Percentiles rank a stretch among this genome's conserved stretches.
Evolutionary conservation across 2,888 invertebrate species (phyloP).

Genomic region (Odontothrips loti): DNA sequence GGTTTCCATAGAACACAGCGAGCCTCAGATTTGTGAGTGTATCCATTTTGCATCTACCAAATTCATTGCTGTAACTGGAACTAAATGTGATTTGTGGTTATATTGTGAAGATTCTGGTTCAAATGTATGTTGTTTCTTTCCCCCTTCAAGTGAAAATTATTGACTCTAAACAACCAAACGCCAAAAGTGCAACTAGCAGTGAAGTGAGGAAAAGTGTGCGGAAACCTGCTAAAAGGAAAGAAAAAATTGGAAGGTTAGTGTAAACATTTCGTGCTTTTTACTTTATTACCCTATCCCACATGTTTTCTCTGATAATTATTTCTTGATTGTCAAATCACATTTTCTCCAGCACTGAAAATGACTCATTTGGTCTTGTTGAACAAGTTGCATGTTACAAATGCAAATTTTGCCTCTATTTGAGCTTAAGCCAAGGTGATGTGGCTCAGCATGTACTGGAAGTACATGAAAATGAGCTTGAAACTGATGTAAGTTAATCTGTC

Average conservation of each 20-base stretch:
- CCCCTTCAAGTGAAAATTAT: background rate
- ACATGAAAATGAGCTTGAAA: background rate
- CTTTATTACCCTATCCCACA: background rate
- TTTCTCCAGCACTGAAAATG: background rate
- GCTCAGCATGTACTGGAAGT: background rate
- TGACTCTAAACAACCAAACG: background rate
- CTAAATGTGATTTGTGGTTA: too few relatives aligned
- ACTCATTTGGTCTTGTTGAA: background rate
- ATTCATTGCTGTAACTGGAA: too few relatives aligned
- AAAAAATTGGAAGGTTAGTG: background rate
- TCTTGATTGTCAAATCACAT: background rate
- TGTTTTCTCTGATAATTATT: background rate
- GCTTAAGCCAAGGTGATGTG: background rate
- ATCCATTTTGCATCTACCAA: too few relatives aligned
- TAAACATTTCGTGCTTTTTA: background rate
- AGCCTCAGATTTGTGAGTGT: too few relatives aligned
- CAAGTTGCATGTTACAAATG: background rate
- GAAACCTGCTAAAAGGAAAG: background rate
- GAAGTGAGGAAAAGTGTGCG: background rate
- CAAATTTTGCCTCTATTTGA: background rate
- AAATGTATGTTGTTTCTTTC: background rate
- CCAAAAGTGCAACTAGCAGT: background rate
- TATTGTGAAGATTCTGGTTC: too few relatives aligned
- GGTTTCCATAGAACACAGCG: too few relatives aligned
- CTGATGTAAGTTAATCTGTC: background rate